Percentiles rank a stretch among this genome's conserved stretches.
Evolutionary conservation across 2,113 vertebrate genomes (phyloP).

Genomic region (Rhinopomastus cyanomelas): DNA sequence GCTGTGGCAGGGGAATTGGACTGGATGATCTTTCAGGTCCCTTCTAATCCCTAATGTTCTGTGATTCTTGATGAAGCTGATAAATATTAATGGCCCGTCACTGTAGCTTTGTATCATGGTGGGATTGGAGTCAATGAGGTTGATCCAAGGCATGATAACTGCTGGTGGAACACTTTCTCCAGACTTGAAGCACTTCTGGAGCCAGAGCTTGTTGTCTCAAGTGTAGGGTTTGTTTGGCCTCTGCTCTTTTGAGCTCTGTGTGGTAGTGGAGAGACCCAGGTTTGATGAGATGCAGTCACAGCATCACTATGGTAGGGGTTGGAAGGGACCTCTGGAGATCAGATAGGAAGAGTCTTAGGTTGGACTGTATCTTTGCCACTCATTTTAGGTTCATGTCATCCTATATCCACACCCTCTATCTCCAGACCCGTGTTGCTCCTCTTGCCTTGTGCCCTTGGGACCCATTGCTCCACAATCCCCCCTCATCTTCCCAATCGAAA

Average conservation of each 20-base stretch:
- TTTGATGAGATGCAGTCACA: not conserved
- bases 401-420: not conserved
- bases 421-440: not conserved
- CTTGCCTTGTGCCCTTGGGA: not conserved
- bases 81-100: slow-evolving; percentile 67
- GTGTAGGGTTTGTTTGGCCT: not conserved
- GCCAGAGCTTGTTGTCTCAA: not conserved
- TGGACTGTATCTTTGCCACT: too few relatives aligned
- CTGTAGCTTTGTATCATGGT: not conserved
- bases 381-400: too few relatives aligned
- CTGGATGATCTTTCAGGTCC: too few relatives aligned
- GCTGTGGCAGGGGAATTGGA: too few relatives aligned
- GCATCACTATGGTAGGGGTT: too few relatives aligned
- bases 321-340: too few relatives aligned
- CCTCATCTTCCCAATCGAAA: slow-evolving; percentile 34
- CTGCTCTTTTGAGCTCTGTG: not conserved
- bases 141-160: slow-evolving; percentile 35
- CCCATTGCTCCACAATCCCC: not conserved
- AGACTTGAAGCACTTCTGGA: not conserved
- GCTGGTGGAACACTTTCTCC: slow-evolving; percentile 27
- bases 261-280: fast-evolving
- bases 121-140: slow-evolving; percentile 59
- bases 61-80: slow-evolving; percentile 43
- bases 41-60: too few relatives aligned
- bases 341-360: too few relatives aligned